Base-by-base conservation (phyloP, 1,140 invertebrate genomes). In the Zaprionus nigranus region DNA sequence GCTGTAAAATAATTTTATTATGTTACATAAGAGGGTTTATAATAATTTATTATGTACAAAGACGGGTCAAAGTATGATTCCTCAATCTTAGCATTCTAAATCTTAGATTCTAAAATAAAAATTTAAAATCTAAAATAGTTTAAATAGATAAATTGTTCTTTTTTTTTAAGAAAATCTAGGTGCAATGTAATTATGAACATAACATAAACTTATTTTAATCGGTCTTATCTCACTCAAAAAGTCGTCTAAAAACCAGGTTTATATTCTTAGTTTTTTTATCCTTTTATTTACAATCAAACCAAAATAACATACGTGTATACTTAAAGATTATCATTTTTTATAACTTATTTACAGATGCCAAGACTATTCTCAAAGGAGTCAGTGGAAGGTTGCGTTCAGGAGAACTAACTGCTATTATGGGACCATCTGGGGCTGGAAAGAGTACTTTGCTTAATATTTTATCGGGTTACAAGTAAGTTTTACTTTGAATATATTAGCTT, bases 341-440 rank as follows among this genome's bases (percentile, higher is more conserved):
- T 46, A 17, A 51, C 5, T 28, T 28, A 7, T 28, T 56, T 70
- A 5, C 93, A 97, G 96, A 95, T 94, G 94, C 94, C 74, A 98
- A 98, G 93, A 95, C 94, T 20, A 98, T 98, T 78, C 93, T 98
- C 51, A 97, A 97, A 93, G 96, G 95, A 40, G 96, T 97, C 63
- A 97, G 96, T 70, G 97, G 97, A 15, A 94, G 95, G 70, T 94
- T 98, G 65, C 94, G 95, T 30, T 97, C 97, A 17, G 96, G 97
- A 17, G 96, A 98, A 91, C 94, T 98, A 66, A 98, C 97, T 20
- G 97, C 97, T 74, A 98, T 99, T 81, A 98, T 98, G 97, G 97
- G 98, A 11, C 97, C 97, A 17, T 98, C 97, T 0, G 97, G 97
- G 20, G 97, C 97, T 65, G 97, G 97, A 69, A 98, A 98, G 93